Conservation (phyloP, 2,797 vertebrate genomes). For the Hozukius guyotensis region DNA sequence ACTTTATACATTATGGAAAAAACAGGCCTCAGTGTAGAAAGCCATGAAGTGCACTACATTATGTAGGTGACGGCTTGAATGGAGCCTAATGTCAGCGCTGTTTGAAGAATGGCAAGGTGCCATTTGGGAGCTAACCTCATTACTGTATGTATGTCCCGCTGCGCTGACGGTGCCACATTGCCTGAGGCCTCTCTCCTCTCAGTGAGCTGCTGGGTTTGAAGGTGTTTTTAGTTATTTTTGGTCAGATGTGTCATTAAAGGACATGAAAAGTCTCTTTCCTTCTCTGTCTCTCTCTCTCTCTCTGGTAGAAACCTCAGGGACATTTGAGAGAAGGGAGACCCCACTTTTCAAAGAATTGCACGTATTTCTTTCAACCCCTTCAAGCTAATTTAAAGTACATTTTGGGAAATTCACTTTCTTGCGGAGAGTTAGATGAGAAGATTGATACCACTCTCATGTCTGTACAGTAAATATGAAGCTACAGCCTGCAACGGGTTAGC, state of each 20-base stretch:
- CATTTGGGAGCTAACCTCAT: conserved; percentile 57
- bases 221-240: conserved; percentile 58
- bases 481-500: no score
- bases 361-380: neutral
- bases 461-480: no score
- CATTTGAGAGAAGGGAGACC: neutral
- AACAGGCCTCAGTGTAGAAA: conserved; percentile 15
- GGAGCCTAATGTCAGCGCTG: conserved; percentile 3
- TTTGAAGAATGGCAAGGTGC: conserved; percentile 17
- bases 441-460: neutral
- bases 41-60: conserved; percentile 27
- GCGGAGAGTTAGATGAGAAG: neutral
- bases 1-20: conserved; percentile 46
- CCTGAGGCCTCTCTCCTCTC: conserved; percentile 29
- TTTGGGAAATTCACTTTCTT: neutral
- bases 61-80: conserved; percentile 36
- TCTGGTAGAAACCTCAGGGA: neutral
- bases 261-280: conserved; percentile 43
- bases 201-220: conserved; percentile 26
- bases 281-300: neutral
- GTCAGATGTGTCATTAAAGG: conserved; percentile 46
- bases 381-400: neutral
- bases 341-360: neutral
- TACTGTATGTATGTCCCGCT: conserved; percentile 52
- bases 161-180: conserved; percentile 20